Evolutionary conservation across 2,113 vertebrate genomes (phyloP).

Genomic region (Suncus etruscus): DNA sequence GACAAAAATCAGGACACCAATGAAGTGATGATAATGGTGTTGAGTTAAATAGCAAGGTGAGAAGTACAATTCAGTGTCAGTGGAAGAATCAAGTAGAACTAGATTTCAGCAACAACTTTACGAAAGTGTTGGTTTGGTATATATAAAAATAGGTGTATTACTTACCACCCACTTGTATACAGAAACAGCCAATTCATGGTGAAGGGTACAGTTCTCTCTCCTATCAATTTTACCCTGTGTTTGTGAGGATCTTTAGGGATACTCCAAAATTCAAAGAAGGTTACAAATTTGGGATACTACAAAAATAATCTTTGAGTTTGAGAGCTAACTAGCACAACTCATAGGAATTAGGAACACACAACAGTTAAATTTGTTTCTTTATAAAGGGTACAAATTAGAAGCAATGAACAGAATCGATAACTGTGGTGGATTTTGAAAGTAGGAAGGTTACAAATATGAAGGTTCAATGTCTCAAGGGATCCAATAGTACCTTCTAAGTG

Average conservation of each 20-base stretch:
- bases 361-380: neutral
- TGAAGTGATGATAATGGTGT: neutral
- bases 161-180: neutral
- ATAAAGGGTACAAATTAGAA: neutral
- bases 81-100: neutral
- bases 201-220: fast-evolving
- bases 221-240: neutral
- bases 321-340: neutral
- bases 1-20: neutral
- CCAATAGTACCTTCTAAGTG: neutral
- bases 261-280: neutral
- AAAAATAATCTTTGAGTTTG: neutral
- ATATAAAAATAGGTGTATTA: neutral
- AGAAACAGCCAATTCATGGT: neutral
- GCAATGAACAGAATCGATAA: neutral
- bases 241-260: neutral
- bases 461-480: neutral
- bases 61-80: neutral
- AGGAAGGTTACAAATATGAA: neutral
- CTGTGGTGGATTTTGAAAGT: neutral
- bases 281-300: neutral
- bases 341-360: neutral
- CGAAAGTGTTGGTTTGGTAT: neutral
- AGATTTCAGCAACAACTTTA: neutral
- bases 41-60: neutral